phyloP scores from a whole-genome alignment of 2,888 invertebrate genomes.

The Megaustenia siamemsis region DNA sequence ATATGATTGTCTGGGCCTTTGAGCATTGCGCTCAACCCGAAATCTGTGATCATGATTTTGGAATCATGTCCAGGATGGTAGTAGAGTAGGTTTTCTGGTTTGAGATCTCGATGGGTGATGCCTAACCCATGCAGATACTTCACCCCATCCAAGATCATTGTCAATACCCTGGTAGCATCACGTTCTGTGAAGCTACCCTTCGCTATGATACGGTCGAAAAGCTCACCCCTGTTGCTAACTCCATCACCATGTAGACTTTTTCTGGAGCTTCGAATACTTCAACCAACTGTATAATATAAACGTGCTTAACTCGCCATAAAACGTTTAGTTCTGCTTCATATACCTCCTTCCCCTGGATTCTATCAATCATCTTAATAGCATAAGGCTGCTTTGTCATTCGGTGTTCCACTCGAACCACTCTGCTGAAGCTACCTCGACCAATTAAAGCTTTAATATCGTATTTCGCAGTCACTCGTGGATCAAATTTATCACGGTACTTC shows the following conservation, averaged over 20 bases:
- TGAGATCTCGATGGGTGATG: conserved; percentile 84
- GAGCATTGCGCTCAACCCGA: conserved; percentile 81
- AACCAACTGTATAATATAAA: conserved; percentile 82
- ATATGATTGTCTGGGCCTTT: conserved; percentile 80
- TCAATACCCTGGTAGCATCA: conserved; percentile 80
- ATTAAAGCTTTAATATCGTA: conserved; percentile 81
- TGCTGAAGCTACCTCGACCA: conserved; percentile 81
- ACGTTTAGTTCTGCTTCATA: conserved; percentile 82
- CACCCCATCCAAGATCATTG: conserved; percentile 81
- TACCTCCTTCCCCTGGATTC: conserved; percentile 79
- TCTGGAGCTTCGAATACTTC: conserved; percentile 82
- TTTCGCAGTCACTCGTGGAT: conserved; percentile 80
- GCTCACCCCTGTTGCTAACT: conserved; percentile 84
- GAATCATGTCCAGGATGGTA: conserved; percentile 82
- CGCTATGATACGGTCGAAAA: conserved; percentile 83
- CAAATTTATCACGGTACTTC: conserved; percentile 80
- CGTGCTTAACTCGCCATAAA: conserved; percentile 81
- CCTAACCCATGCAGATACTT: conserved; percentile 83
- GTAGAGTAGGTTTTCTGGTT: conserved; percentile 84
- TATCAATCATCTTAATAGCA: conserved; percentile 81
- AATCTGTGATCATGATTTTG: conserved; percentile 82
- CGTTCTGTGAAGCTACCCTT: conserved; percentile 82
- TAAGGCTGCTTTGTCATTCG: conserved; percentile 80
- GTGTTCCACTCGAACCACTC: conserved; percentile 81
- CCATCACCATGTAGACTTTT: conserved; percentile 83